A percentile compares a stretch with the other conserved stretches of the same genome.
Evolutionary conservation across 2,113 vertebrate species (phyloP).

Genomic region (Channa maculata): DNA sequence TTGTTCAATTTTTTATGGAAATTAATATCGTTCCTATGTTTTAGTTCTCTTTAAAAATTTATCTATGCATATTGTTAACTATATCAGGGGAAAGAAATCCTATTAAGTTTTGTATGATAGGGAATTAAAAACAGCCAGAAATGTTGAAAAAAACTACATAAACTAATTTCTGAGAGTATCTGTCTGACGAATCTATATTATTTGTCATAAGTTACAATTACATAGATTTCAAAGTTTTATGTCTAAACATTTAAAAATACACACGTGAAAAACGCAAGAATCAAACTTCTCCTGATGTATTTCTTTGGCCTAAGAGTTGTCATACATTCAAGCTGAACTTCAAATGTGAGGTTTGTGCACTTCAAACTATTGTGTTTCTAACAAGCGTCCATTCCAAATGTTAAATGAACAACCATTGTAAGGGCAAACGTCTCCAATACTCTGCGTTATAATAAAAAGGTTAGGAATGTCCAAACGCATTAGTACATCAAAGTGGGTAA

Average conservation of each 20-base stretch:
- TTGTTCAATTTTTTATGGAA: slow-evolving; percentile 17
- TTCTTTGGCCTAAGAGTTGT: background rate
- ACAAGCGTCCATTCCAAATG: slow-evolving; percentile 4
- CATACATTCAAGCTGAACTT: background rate
- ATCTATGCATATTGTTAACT: slow-evolving; percentile 76
- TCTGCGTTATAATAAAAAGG: slow-evolving; percentile 12
- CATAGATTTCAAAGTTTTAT: too few relatives aligned
- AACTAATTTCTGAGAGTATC: slow-evolving; percentile 17
- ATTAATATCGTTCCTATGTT: slow-evolving; percentile 14
- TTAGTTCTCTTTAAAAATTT: slow-evolving; percentile 47
- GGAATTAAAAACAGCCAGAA: slow-evolving; percentile 10
- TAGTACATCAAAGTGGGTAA: slow-evolving; percentile 4
- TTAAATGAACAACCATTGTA: slow-evolving; percentile 1
- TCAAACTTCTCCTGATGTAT: too few relatives aligned
- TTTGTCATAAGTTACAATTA: too few relatives aligned
- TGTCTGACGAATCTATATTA: too few relatives aligned
- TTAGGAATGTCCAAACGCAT: slow-evolving; percentile 10
- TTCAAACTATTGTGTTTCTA: background rate
- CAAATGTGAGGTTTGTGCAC: slow-evolving; percentile 2
- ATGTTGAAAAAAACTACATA: background rate
- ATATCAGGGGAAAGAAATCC: slow-evolving; percentile 49
- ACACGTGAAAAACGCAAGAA: too few relatives aligned
- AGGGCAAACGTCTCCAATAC: slow-evolving; percentile 11
- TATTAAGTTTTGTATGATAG: slow-evolving; percentile 15
- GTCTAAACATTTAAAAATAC: too few relatives aligned